Conservation (phyloP, 2,888 invertebrate species). For the Diarsia mendica region DNA sequence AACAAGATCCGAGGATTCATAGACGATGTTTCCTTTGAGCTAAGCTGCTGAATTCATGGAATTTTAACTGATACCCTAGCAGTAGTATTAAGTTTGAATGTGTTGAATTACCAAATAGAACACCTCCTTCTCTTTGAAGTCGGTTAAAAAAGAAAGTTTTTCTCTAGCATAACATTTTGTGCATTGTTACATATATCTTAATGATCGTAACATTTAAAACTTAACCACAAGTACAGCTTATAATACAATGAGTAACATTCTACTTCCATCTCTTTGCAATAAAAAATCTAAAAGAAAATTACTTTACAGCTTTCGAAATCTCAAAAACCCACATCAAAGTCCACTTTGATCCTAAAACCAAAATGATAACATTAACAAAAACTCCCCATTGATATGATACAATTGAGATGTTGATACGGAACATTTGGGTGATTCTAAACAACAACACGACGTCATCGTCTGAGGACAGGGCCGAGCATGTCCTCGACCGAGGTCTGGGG, state of each 20-base stretch:
- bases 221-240: not conserved
- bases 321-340: constrained; percentile 39
- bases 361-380: constrained; percentile 36
- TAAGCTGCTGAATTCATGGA: not conserved
- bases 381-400: constrained; percentile 22
- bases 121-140: too few relatives aligned
- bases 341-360: constrained; percentile 38
- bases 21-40: not conserved
- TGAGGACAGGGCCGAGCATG: constrained; percentile 31
- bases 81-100: too few relatives aligned
- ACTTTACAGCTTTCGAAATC: not conserved
- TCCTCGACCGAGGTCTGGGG: constrained; percentile 37
- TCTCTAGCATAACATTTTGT: too few relatives aligned
- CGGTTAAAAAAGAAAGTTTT: too few relatives aligned
- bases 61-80: not conserved
- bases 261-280: not conserved
- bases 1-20: not conserved
- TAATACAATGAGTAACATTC: not conserved
- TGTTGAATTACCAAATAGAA: too few relatives aligned
- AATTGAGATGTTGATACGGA: constrained; percentile 27
- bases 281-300: not conserved
- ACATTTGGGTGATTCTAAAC: constrained; percentile 49
- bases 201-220: not conserved
- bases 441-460: constrained; percentile 28
- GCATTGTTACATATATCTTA: too few relatives aligned